Evolutionary conservation across 2,797 vertebrate species (phyloP), one percentile per base, ranked within the genome.

Genomic region (Coregonus sp.): DNA sequence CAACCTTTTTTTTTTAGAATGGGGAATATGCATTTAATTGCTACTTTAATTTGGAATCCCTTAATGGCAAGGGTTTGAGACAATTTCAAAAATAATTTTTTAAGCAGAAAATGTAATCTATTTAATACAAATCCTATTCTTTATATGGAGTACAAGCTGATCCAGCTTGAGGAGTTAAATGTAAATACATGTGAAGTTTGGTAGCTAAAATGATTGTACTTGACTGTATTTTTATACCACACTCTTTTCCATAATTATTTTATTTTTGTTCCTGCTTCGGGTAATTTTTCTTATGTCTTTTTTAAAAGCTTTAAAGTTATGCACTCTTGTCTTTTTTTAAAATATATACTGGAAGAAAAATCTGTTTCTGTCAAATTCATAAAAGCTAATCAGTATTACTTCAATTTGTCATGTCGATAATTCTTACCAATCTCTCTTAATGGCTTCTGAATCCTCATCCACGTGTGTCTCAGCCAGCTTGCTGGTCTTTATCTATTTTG

Each of bases 311-410:
- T 96, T 96, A 96, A 96, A 93, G 90, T 85, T 90, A 93, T 92
- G 89, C 93, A 91, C 92, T 95, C 94, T 95, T 94, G 92, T 93
- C 91, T 92, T 76, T 95, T 94, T 88, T 92, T 33, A 33, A 2
- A 33, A 33, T 91, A 85, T 92, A 89, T 96, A 95, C 94, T 96
- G 96, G 94, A 96, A 95, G 75, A 89, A 91, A 89, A 84, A 87
- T 79, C 84, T 80, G 73, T 89, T 89, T 93, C 92, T 93, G 90
- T 89, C 90, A 90, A 81, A 92, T 92, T 92, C 83, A 86, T 94
- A 90, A 86, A 94, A 94, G 94, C 94, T 94, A 93, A 96, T 95
- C 96, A 96, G 95, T 96, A 94, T 96, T 96, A 96, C 94, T 92
- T 92, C 88, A 88, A 93, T 91, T 93, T 94, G 90, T 90, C 87